These are phyloP conservation scores for Aporophyla lueneburgensis DNA, from an alignment of 2,888 invertebrate species.

Conservation along the genomic window DNA sequence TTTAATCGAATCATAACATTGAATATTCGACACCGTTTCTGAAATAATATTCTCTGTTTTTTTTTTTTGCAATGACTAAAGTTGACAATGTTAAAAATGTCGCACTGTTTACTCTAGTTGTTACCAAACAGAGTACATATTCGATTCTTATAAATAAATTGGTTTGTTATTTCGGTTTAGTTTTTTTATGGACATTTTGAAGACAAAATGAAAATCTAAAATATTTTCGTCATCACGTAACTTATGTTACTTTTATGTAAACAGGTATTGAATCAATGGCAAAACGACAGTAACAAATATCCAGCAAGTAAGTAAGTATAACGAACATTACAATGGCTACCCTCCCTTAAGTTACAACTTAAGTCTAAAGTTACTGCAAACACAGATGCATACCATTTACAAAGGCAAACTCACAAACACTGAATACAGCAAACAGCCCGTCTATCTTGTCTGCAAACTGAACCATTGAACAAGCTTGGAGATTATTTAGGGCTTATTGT, in stretches of 20 bases:
- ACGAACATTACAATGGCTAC: background rate
- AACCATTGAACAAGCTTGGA: background rate
- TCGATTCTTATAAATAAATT: background rate
- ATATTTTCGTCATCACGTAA: background rate
- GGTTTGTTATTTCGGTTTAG: background rate
- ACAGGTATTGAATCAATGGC: background rate
- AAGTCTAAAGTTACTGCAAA: background rate
- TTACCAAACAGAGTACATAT: background rate
- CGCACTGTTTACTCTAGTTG: background rate
- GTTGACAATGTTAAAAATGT: too few relatives aligned
- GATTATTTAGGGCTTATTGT: slow-evolving; percentile 21
- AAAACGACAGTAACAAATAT: background rate
- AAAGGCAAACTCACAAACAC: slow-evolving; percentile 19
- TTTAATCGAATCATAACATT: slow-evolving; percentile 21
- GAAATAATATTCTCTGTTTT: background rate
- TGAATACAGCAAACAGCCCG: background rate
- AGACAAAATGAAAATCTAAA: too few relatives aligned
- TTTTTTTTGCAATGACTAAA: too few relatives aligned
- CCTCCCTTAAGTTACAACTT: background rate
- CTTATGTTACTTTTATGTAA: background rate
- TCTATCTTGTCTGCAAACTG: slow-evolving; percentile 10
- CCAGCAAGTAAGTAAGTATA: too few relatives aligned
- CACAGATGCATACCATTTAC: slow-evolving; percentile 11
- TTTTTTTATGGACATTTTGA: background rate
- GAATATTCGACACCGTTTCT: slow-evolving; percentile 8